These are phyloP conservation scores for Muscina levida DNA, from an alignment of 2,888 invertebrate genomes.

Conservation along the genomic window DNA sequence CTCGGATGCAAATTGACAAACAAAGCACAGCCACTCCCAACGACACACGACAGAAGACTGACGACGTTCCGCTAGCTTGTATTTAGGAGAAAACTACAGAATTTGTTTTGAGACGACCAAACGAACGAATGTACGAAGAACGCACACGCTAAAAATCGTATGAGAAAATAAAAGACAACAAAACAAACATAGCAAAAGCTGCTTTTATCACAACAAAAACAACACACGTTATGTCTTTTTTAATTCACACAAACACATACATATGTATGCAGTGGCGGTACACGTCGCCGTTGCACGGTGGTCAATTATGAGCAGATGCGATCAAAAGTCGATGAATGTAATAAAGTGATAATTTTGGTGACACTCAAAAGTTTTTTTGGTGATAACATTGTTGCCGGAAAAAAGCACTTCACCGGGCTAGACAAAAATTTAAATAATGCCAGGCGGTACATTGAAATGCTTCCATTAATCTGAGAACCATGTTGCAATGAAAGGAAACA, in stretches of 20 bases:
- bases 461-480: too few relatives aligned
- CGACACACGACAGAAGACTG: slow-evolving; percentile 51
- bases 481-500: too few relatives aligned
- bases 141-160: slow-evolving; percentile 34
- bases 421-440: too few relatives aligned
- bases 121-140: too few relatives aligned
- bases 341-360: not conserved
- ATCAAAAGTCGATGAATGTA: too few relatives aligned
- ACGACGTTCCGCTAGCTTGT: slow-evolving; percentile 29
- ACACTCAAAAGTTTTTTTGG: too few relatives aligned
- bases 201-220: slow-evolving; percentile 19
- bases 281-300: not conserved
- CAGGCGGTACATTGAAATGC: too few relatives aligned
- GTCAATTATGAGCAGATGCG: too few relatives aligned
- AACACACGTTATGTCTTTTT: slow-evolving; percentile 1
- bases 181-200: slow-evolving; percentile 15
- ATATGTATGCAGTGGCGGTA: too few relatives aligned
- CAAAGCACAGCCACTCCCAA: slow-evolving; percentile 56
- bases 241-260: not conserved
- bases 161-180: slow-evolving; percentile 47
- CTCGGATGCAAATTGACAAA: not conserved
- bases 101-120: slow-evolving; percentile 31
- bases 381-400: too few relatives aligned
- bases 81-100: slow-evolving; percentile 53
- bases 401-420: too few relatives aligned